Evolutionary conservation across 2,113 vertebrate species (phyloP), one percentile per base, ranked within the genome.

Genomic region (rat (Rattus norvegicus)): DNA sequence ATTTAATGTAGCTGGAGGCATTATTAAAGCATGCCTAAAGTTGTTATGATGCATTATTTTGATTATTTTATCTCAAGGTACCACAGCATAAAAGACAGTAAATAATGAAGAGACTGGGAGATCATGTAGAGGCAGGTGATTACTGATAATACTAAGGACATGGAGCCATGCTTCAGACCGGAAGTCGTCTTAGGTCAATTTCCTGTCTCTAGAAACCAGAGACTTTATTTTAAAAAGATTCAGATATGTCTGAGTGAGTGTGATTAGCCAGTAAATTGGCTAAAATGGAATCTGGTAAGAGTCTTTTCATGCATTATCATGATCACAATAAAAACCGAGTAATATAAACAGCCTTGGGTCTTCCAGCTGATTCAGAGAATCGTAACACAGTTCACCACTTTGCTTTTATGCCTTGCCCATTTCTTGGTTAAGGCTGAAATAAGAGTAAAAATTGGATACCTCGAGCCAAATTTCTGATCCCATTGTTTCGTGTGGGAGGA

Each of bases 371-470:
- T 76, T 80, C 79, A 91, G 70, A 93, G 70, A 76, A 77, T 43
- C 61, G 75, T 28, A 65, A 70, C 76, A 75, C 26, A 75, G 69
- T 73, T 19, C 5, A n/a, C 5, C 9, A 33, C 26, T 76, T 88
- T 76, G 54, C 85, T 89, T 95, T 92, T 70, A 75, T 88, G 47
- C 24, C 39, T 73, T 92, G 39, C 56, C n/a, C 39, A 52, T 90
- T 8, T n/a, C 26, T 61, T 76, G 49, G 70, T 94, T 93, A 69
- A 90, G 54, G 22, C 14, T 90, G 67, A 88, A 94, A 70, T 91
- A 91, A 52, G 52, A 91, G 86, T 91, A 70, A 93, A 88, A 61
- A 69, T 77, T 80, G 84, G 70, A 92, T 49, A 92, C 59, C 30
- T 22, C 1, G 0, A 72, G 88, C 76, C 63, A 97, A 63, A 90